Conservation (phyloP, 2,113 vertebrate genomes). For the Tursiops truncatus region DNA sequence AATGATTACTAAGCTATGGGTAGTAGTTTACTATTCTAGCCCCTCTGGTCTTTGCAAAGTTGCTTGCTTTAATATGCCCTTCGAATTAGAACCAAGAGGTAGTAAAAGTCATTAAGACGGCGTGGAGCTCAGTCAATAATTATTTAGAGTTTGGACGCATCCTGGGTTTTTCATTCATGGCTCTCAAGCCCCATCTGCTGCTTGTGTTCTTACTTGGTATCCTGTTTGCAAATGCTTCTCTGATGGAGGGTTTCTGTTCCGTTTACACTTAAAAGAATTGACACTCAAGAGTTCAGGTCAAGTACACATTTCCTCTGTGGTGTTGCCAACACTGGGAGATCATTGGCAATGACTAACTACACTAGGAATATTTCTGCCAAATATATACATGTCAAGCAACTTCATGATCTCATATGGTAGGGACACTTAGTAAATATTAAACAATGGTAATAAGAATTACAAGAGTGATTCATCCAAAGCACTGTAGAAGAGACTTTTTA, state of each 20-base stretch:
- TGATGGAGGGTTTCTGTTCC: slow-evolving; percentile 56
- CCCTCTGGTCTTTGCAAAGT: slow-evolving; percentile 72
- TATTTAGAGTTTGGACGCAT: slow-evolving; percentile 77
- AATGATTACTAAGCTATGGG: slow-evolving; percentile 66
- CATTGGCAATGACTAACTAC: slow-evolving; percentile 62
- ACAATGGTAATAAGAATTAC: slow-evolving; percentile 17
- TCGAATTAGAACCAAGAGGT: slow-evolving; percentile 78
- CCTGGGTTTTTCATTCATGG: slow-evolving; percentile 76
- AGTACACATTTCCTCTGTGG: slow-evolving; percentile 55
- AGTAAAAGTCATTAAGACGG: slow-evolving; percentile 79
- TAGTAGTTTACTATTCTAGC: slow-evolving; percentile 66
- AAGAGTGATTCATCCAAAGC: slow-evolving; percentile 2
- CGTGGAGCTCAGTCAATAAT: slow-evolving; percentile 83
- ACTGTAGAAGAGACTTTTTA: not conserved
- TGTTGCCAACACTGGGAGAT: slow-evolving; percentile 69
- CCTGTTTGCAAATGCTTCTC: slow-evolving; percentile 71
- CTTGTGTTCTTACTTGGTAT: slow-evolving; percentile 78
- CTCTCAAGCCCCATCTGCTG: slow-evolving; percentile 87
- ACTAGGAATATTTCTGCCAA: slow-evolving; percentile 6
- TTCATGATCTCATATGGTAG: not conserved
- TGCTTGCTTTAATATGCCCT: slow-evolving; percentile 72
- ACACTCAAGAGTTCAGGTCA: slow-evolving; percentile 76
- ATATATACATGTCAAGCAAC: not conserved
- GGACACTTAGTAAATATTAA: slow-evolving; percentile 58
- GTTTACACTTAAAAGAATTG: slow-evolving; percentile 72